Evolutionary conservation across 2,888 invertebrate genomes (phyloP), one percentile per base, ranked within the genome.

Genomic region (Xestia rhomboidea): DNA sequence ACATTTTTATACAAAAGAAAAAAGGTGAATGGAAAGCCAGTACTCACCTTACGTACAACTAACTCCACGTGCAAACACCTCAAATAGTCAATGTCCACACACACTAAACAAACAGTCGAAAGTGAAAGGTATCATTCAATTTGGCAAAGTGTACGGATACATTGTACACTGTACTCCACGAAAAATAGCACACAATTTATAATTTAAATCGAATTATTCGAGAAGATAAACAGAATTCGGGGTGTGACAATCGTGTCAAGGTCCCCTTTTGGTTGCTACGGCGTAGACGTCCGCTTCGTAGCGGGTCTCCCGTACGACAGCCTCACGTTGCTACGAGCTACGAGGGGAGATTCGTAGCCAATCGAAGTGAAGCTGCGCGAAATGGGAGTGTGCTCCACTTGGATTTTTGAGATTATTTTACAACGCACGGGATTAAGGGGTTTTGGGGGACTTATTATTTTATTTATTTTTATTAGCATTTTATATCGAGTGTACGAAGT

Each of bases 261-360:
- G 95, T 93, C 93, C 90, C 91, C 83, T 85, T 84, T 84, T 77
- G 73, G 83, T 82, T 76, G 91, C 94, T 94, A 93, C 94, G 93
- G 88, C 92, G 95, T 94, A 94, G 94, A 94, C 96, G 96, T 94
- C 96, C 95, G 95, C 93, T 92, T 91, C 93, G 96, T 94, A 95
- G 95, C 95, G 93, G 93, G 91, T 92, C 93, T 93, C 95, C 95
- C 94, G 95, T 93, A 95, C 95, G 94, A 96, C 95, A 96, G 95
- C 92, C 94, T 94, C 95, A 93, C 95, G 96, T 96, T 95, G 96
- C 96, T 95, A 96, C 95, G 95, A 94, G 96, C 96, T 96, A 96
- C 95, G 95, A 94, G 95, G 95, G 94, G 95, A 93, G 94, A 94
- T 94, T 88, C 93, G 95, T 94, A 91, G 96, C 96, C 96, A 96